phyloP scores from a whole-genome alignment of 2,888 invertebrate species.

The Conus canariensis region DNA sequence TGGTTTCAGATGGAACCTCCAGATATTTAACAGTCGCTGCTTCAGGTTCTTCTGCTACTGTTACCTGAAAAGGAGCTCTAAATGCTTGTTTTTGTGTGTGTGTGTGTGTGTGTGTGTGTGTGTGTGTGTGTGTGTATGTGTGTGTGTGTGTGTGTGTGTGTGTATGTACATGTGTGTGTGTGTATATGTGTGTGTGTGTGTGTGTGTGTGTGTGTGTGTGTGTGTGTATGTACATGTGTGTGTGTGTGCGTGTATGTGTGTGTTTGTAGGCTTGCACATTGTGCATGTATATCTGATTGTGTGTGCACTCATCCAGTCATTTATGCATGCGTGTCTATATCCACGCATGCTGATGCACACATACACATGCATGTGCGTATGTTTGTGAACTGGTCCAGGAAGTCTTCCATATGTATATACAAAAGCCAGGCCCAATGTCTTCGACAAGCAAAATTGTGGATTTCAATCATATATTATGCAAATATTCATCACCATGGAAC shows the following conservation, averaged over 20 bases:
- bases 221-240: no score
- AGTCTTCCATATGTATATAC: neutral
- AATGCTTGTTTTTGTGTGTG: neutral
- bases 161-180: no score
- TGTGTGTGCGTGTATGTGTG: neutral
- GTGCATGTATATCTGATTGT: no score
- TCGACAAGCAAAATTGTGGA: no score
- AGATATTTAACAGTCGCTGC: neutral
- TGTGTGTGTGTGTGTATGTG: neutral
- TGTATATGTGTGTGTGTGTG: no score
- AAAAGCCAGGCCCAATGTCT: no score
- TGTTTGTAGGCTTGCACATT: neutral
- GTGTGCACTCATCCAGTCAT: no score
- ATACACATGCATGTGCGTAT: neutral
- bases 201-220: no score
- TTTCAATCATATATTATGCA: no score
- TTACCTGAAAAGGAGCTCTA: neutral
- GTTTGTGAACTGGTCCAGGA: neutral
- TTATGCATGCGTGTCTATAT: no score
- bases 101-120: conserved; percentile 6
- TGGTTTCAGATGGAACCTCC: neutral
- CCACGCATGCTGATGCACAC: neutral
- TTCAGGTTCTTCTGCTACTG: conserved; percentile 7
- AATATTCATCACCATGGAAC: no score
- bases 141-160: neutral